Percentiles rank a stretch among this genome's conserved stretches.
phyloP scores from a whole-genome alignment of 2,113 vertebrate genomes.

The Gavia stellata region DNA sequence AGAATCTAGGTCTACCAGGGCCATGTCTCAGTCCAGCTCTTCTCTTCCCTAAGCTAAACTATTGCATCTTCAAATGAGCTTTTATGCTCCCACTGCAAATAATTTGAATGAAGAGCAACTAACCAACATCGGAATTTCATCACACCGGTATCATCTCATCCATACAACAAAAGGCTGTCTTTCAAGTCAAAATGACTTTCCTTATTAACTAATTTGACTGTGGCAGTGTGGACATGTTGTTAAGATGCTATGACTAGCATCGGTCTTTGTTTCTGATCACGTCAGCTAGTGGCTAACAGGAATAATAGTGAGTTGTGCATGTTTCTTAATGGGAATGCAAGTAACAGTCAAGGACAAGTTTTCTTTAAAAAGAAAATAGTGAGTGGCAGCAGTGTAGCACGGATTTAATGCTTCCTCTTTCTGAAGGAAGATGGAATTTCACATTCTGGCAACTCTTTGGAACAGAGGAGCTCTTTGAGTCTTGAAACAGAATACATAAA shows the following conservation, averaged over 20 bases:
- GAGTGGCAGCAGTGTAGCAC: not conserved
- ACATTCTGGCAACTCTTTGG: not conserved
- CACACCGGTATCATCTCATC: not conserved
- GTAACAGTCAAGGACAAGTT: not conserved
- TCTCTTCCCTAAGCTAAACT: not conserved
- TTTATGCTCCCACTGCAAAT: not conserved
- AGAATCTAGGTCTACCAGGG: not conserved
- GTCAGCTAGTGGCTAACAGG: not conserved
- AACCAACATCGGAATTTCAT: not conserved
- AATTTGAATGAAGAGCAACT: not conserved
- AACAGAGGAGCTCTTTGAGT: not conserved
- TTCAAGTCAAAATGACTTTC: not conserved
- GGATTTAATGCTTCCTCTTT: not conserved
- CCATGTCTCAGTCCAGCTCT: not conserved
- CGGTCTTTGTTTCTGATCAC: not conserved
- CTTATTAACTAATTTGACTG: not conserved
- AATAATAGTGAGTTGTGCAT: not conserved
- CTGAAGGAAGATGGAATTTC: not conserved
- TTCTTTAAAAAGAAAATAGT: not conserved
- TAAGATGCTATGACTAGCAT: not conserved
- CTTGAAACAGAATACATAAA: not conserved
- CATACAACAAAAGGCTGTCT: not conserved
- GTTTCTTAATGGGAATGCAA: not conserved
- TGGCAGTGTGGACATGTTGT: not conserved
- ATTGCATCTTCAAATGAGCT: not conserved